These are phyloP conservation scores for Marisa cornuarietis DNA, from an alignment of 1,140 invertebrate genomes.

Conservation along the genomic window DNA sequence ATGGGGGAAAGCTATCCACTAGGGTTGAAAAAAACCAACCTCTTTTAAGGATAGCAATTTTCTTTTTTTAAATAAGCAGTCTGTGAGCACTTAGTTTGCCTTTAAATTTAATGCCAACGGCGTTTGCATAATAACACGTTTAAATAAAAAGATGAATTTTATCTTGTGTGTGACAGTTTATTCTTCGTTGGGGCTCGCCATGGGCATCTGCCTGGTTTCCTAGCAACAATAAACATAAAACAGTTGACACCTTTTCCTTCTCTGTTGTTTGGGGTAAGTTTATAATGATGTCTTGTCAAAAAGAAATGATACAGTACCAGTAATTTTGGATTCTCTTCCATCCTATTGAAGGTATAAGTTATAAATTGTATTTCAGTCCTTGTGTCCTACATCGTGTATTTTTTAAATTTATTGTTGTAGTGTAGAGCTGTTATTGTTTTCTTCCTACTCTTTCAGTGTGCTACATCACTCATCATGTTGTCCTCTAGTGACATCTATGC, in stretches of 20 bases:
- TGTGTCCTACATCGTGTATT: neutral
- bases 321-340: no score
- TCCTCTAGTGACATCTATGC: conserved; percentile 86
- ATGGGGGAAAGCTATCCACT: no score
- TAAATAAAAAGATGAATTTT: neutral
- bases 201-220: conserved; percentile 93
- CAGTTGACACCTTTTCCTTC: conserved; percentile 91
- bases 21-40: no score
- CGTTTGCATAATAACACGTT: no score
- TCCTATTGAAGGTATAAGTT: no score
- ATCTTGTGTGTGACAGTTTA: conserved; percentile 40
- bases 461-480: conserved; percentile 85
- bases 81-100: no score
- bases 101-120: no score
- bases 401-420: neutral
- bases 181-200: conserved; percentile 86
- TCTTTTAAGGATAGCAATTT: no score
- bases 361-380: no score
- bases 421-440: neutral
- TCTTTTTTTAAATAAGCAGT: no score
- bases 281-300: neutral
- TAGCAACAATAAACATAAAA: conserved; percentile 93
- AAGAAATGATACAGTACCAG: no score
- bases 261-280: conserved; percentile 85
- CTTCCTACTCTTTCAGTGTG: conserved; percentile 63